Evolutionary conservation across 64 coral and sea anemone species (phyloP), one percentile per base, ranked within the genome.

Genomic region (Orbicella faveolata): DNA sequence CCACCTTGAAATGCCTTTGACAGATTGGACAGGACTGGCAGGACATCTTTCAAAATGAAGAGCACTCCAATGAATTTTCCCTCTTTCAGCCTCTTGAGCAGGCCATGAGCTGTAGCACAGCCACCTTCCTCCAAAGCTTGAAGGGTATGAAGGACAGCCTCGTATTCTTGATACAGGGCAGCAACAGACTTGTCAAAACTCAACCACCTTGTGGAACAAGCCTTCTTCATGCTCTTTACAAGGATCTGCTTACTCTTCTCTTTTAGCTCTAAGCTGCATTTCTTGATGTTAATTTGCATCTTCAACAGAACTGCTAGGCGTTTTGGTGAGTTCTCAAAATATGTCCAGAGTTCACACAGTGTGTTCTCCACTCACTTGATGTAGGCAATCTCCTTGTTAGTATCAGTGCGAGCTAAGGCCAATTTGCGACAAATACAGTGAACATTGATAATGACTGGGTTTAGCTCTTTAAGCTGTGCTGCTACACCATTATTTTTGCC

Each of bases 1-100:
- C 91, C 85, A 8, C 16, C 85, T 93, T 88, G 91, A 88, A 93
- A 88, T 74, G 77, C 91, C 77, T 93, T 81, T 30, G 91, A 88
- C 6, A 87, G 75, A 69, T 92, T 37, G 19, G 75, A 80, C 75
- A 93, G 77, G 55, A 88, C 57, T 41, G 84, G 85, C 52, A 88
- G 54, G 65, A 88, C 30, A 30, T 30, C 0, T 30, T 30, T 30
- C 30, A 30, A 30, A 30, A 30, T 30, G 30, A 30, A 30, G 30
- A 30, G 30, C 30, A 30, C 30, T 67, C 84, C 84, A 65, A 88
- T 14, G 69, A 93, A 93, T 25, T 93, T 88, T 18, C 64, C 91
- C 23, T 88, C 85, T 6, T 80, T 88, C 68, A 88, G 75, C 75
- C 74, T 78, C 36, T 77, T 86, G 51, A 78, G 30, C 73, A 92